Base-by-base conservation (phyloP, 2,888 invertebrate genomes). In the Gastracanthus pulcherrimus region DNA sequence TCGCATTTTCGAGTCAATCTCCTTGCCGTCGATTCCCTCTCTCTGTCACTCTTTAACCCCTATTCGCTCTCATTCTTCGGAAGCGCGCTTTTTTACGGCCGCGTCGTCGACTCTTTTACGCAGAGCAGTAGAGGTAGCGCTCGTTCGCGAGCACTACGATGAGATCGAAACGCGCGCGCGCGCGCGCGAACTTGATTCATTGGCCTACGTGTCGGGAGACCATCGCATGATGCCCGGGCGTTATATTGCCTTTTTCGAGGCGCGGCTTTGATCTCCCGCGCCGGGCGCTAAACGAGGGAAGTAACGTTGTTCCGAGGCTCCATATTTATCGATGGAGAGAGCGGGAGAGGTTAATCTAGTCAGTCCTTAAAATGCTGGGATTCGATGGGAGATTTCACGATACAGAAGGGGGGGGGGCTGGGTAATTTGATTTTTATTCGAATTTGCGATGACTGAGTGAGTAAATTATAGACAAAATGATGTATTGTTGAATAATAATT, bases 1-100 rank as follows among this genome's bases (percentile, higher is more conserved):
- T 29, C 67, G 67, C 26, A 58, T 58, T 71, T 71, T 38, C 58
- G 38, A 71, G 71, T 71, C 71, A 71, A 71, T 71, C 58, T 71
- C 5, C 58, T 58, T 38, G 55, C n/a, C 38, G 58, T 26, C 58
- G 55, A 71, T 58, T 58, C 23, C 38, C 34, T 11, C 51, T 16
- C 19, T 29, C 31, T 62, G 9, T n/a, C n/a, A n/a, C n/a, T n/a
- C n/a, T n/a, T n/a, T n/a, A n/a, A n/a, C n/a, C n/a, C n/a, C n/a
- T n/a, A n/a, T n/a, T n/a, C n/a, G n/a, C 36, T 36, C 36, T 34
- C 34, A 36, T 62, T 55, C 55, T 55, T 23, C 11, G 55, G 26
- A n/a, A 45, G 19, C 62, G 62, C 19, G 62, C 31, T 16, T 36
- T 11, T 36, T 36, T 19, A 62, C 9, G 34, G 7, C n/a, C 38